These are phyloP conservation scores for Pluvianellus socialis DNA, from an alignment of 2,113 vertebrate genomes.

Conservation along the genomic window DNA sequence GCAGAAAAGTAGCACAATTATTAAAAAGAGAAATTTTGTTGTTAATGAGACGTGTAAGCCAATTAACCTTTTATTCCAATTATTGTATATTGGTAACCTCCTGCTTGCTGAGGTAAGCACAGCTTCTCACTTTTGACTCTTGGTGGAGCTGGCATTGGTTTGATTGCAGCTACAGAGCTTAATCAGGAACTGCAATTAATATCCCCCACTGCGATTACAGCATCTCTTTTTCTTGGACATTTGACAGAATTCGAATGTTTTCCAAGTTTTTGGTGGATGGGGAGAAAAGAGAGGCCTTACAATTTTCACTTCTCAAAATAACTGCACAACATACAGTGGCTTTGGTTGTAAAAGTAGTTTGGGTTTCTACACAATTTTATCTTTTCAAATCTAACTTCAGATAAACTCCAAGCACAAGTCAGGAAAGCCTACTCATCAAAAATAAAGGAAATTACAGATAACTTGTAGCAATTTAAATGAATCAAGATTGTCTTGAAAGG, in stretches of 20 bases:
- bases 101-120: background rate
- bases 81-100: background rate
- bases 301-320: background rate
- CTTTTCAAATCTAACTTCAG: background rate
- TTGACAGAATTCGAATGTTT: background rate
- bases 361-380: background rate
- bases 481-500: background rate
- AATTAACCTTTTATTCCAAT: background rate
- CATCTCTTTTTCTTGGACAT: background rate
- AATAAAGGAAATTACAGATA: background rate
- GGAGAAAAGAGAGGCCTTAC: background rate
- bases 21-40: background rate
- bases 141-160: background rate
- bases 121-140: background rate
- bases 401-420: background rate
- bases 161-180: background rate
- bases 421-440: background rate
- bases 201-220: background rate
- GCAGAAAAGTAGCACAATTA: background rate
- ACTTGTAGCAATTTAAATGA: background rate
- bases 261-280: background rate
- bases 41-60: background rate
- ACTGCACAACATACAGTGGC: background rate
- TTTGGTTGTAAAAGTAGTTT: background rate
- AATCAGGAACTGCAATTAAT: background rate